A percentile compares a stretch with the other conserved stretches of the same genome.
Evolutionary conservation across 2,888 invertebrate genomes (phyloP).

Genomic region (Cerastis leucographa): DNA sequence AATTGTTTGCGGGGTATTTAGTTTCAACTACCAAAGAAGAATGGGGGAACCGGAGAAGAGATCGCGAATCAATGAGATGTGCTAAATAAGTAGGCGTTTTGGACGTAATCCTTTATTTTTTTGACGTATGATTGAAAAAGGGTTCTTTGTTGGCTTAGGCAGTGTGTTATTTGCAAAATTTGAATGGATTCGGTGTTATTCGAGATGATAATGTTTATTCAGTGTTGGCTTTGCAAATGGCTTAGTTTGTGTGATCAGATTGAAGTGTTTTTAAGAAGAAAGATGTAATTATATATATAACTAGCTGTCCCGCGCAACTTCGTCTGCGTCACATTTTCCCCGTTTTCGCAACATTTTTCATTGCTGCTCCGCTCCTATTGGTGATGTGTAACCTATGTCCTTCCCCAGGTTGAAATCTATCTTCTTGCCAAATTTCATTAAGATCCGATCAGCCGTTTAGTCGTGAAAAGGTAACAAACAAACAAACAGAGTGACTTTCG

Average conservation of each 20-base stretch:
- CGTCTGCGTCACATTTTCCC: too few relatives aligned
- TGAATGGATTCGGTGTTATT: constrained; percentile 7
- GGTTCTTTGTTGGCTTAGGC: constrained; percentile 35
- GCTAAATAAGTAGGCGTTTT: constrained; percentile 53
- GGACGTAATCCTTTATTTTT: constrained; percentile 55
- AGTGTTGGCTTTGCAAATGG: not conserved
- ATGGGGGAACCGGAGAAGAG: constrained; percentile 48
- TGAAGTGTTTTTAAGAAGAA: not conserved
- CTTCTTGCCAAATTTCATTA: too few relatives aligned
- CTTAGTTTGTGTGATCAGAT: not conserved
- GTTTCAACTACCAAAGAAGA: constrained; percentile 46
- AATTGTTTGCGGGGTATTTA: constrained; percentile 50
- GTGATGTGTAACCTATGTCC: too few relatives aligned
- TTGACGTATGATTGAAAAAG: constrained; percentile 54
- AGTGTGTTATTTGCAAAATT: not conserved
- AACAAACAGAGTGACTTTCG: too few relatives aligned
- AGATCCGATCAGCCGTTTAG: too few relatives aligned
- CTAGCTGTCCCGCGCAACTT: too few relatives aligned
- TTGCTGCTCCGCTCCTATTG: too few relatives aligned
- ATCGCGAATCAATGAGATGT: constrained; percentile 55
- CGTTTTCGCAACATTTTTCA: too few relatives aligned
- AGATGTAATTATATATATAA: too few relatives aligned
- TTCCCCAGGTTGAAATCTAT: too few relatives aligned
- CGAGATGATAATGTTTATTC: not conserved
- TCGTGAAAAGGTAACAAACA: too few relatives aligned